These are phyloP conservation scores for Thunnus thynnus DNA, from an alignment of 2,113 vertebrate species.

Conservation along the genomic window DNA sequence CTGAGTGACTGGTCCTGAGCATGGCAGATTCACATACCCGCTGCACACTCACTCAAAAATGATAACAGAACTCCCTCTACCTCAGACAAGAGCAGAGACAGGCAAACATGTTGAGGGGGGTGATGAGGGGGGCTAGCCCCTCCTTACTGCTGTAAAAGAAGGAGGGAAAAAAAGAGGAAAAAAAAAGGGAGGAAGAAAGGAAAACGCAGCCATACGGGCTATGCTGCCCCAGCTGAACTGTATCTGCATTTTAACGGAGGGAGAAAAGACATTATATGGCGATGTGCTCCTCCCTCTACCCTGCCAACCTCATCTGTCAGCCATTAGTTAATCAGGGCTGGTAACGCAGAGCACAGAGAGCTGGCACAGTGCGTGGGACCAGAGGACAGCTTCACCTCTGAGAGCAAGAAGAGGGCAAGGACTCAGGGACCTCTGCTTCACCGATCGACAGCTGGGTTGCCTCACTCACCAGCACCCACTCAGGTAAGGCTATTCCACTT, in stretches of 20 bases:
- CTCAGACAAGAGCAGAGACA: slow-evolving; percentile 68
- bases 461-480: slow-evolving; percentile 67
- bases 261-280: slow-evolving; percentile 57
- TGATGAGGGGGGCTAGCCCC: slow-evolving; percentile 63
- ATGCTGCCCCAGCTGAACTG: slow-evolving; percentile 63
- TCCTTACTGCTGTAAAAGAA: slow-evolving; percentile 72
- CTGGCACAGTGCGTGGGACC: slow-evolving; percentile 50
- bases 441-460: slow-evolving; percentile 54
- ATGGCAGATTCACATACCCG: slow-evolving; percentile 65
- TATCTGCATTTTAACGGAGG: slow-evolving; percentile 60
- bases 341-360: slow-evolving; percentile 58
- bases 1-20: slow-evolving; percentile 64
- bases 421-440: slow-evolving; percentile 58
- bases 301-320: slow-evolving; percentile 73
- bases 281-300: slow-evolving; percentile 59
- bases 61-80: slow-evolving; percentile 70
- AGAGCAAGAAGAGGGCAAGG: slow-evolving; percentile 63
- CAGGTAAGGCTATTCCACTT: slow-evolving; percentile 70
- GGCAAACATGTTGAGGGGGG: slow-evolving; percentile 53
- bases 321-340: slow-evolving; percentile 71
- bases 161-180: slow-evolving; percentile 62
- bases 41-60: slow-evolving; percentile 51
- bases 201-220: slow-evolving; percentile 79
- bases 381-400: slow-evolving; percentile 59
- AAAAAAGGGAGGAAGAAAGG: slow-evolving; percentile 69